phyloP scores from a whole-genome alignment of 1,140 invertebrate genomes.

The Episyrphus balteatus region DNA sequence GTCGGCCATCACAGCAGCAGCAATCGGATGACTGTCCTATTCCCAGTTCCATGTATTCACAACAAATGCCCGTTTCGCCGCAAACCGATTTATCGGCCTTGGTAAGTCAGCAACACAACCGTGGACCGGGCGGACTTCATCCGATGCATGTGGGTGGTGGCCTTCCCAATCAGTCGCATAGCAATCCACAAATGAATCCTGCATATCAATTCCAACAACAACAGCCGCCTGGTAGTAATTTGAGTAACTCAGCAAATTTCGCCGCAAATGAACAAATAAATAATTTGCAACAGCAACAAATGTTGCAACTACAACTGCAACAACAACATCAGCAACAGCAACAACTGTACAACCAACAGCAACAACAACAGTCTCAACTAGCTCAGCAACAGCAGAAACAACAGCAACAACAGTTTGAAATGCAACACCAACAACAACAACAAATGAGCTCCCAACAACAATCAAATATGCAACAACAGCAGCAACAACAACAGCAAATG shows the following conservation, averaged over 20 bases:
- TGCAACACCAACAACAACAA: constrained; percentile 7
- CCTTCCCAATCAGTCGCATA: constrained; percentile 26
- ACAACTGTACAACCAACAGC: constrained; percentile 13
- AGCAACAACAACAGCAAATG: constrained; percentile 11
- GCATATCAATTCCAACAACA: constrained; percentile 27
- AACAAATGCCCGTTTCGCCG: constrained; percentile 29
- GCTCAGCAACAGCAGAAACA: constrained; percentile 17
- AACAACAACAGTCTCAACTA: constrained; percentile 15
- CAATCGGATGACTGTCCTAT: constrained; percentile 25
- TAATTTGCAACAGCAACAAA: constrained; percentile 4
- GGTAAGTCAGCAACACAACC: constrained; percentile 25
- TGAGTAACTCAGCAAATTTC: not conserved
- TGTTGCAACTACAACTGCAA: constrained; percentile 10
- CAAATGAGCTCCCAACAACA: constrained; percentile 16
- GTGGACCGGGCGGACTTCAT: constrained; percentile 23
- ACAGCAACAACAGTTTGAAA: constrained; percentile 8
- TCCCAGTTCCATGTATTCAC: constrained; percentile 31
- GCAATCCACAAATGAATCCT: constrained; percentile 21
- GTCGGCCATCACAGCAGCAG: constrained; percentile 15
- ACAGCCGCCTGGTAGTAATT: constrained; percentile 12
- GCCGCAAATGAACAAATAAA: not conserved
- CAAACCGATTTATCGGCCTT: constrained; percentile 28
- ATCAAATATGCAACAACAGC: constrained; percentile 12
- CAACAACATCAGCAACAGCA: constrained; percentile 14
- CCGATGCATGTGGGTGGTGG: constrained; percentile 18